Evolutionary conservation across 2,113 vertebrate species (phyloP).

Genomic region (Silurus glanis): DNA sequence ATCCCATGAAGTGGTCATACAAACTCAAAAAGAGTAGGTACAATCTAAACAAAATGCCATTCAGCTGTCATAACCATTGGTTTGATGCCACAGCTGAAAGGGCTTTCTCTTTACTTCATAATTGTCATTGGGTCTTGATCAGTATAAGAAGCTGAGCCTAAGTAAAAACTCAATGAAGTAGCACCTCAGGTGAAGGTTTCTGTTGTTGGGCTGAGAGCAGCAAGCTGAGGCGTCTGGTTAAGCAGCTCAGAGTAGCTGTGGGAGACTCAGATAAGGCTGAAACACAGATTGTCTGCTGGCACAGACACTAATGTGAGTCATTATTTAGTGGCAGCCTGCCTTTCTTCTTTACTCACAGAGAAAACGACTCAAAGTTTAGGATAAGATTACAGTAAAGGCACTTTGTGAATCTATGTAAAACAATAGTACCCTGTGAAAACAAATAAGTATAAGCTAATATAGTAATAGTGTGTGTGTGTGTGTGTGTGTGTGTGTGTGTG

Average conservation of each 20-base stretch:
- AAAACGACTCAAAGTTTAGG: constrained; percentile 37
- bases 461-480: too few relatives aligned
- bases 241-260: constrained; percentile 28
- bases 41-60: constrained; percentile 21
- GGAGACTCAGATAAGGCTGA: constrained; percentile 29
- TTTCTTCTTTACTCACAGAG: constrained; percentile 35
- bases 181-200: constrained; percentile 43
- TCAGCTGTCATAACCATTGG: constrained; percentile 33
- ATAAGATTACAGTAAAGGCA: constrained; percentile 39
- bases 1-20: not conserved
- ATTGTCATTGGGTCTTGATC: constrained; percentile 20
- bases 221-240: constrained; percentile 43
- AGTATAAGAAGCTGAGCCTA: not conserved
- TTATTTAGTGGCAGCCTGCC: constrained; percentile 38
- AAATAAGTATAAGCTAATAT: not conserved
- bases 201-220: constrained; percentile 12
- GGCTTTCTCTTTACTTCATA: constrained; percentile 11
- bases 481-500: too few relatives aligned
- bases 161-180: constrained; percentile 11
- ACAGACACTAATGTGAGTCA: constrained; percentile 50
- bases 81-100: constrained; percentile 16
- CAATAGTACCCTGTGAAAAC: not conserved
- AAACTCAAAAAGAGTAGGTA: constrained; percentile 2
- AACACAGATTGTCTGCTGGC: constrained; percentile 49
- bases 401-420: constrained; percentile 33